Percentiles rank a stretch among this genome's conserved stretches.
phyloP scores from a whole-genome alignment of 2,888 invertebrate genomes.

The Penaeus monodon region DNA sequence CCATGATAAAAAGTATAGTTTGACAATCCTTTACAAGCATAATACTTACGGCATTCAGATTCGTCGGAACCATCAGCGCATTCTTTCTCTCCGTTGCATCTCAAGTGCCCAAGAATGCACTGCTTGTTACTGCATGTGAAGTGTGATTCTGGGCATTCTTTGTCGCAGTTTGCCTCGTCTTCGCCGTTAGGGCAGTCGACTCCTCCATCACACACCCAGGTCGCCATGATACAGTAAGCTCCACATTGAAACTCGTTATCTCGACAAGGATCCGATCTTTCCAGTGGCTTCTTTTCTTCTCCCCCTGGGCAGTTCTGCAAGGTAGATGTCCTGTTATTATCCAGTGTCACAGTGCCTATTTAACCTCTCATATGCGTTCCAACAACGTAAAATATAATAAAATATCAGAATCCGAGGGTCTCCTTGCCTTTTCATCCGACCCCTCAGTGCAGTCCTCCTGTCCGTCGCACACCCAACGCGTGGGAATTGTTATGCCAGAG shows the following conservation, averaged over 20 bases:
- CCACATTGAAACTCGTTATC: conserved; percentile 54
- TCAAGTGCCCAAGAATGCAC: conserved; percentile 24
- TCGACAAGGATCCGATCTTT: conserved; percentile 2
- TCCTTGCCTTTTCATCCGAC: conserved; percentile 50
- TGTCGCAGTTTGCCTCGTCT: conserved; percentile 38
- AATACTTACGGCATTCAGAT: conserved; percentile 62
- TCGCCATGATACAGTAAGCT: conserved; percentile 42
- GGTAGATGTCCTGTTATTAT: too few species aligned
- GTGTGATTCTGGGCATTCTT: conserved; percentile 15
- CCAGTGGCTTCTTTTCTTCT: neutral
- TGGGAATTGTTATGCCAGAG: conserved; percentile 49
- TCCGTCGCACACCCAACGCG: conserved; percentile 60
- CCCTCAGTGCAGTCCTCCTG: conserved; percentile 56
- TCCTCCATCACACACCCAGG: conserved; percentile 53
- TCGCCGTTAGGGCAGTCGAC: conserved; percentile 52
- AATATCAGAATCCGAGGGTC: too few species aligned
- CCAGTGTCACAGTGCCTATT: too few species aligned
- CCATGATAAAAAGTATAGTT: too few species aligned
- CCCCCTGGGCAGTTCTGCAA: too few species aligned
- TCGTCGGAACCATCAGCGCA: conserved; percentile 86
- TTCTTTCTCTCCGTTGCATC: conserved; percentile 84
- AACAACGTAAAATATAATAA: too few species aligned
- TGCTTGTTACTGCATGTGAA: conserved; percentile 47
- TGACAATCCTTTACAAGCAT: neutral
- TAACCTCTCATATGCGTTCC: too few species aligned